phyloP scores from a whole-genome alignment of 2,888 invertebrate species.

The Iphiclides podalirius region DNA sequence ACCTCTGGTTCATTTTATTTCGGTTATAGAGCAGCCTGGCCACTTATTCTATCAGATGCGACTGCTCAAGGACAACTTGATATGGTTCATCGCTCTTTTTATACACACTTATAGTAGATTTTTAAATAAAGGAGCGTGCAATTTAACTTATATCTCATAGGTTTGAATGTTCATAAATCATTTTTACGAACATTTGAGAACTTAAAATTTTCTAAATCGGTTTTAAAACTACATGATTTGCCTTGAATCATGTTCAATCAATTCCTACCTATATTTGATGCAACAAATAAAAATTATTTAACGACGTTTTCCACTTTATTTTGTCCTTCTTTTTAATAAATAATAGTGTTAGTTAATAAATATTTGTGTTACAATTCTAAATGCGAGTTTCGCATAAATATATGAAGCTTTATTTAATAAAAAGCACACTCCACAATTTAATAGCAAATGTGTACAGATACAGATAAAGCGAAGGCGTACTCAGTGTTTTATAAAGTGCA shows the following conservation, averaged over 20 bases:
- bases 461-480: no score
- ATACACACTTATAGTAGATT: constrained; percentile 16
- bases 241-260: not conserved
- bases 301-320: no score
- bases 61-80: constrained; percentile 16
- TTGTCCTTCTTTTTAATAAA: no score
- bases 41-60: constrained; percentile 16
- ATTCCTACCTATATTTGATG: no score
- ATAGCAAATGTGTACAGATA: no score
- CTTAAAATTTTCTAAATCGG: not conserved
- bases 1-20: constrained; percentile 18
- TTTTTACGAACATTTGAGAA: not conserved
- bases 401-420: no score
- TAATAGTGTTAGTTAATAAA: no score
- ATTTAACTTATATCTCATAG: not conserved
- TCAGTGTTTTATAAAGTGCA: no score
- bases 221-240: not conserved
- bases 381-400: no score
- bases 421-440: no score
- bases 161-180: constrained; percentile 1
- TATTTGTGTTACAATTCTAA: no score
- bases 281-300: no score
- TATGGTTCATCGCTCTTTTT: constrained; percentile 20
- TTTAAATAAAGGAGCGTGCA: constrained; percentile 14
- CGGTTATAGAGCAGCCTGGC: constrained; percentile 11